Percentiles rank a stretch among this genome's conserved stretches.
These are phyloP conservation scores for Burhinus bistriatus DNA, from an alignment of 2,113 vertebrate species.

Conservation along the genomic window DNA sequence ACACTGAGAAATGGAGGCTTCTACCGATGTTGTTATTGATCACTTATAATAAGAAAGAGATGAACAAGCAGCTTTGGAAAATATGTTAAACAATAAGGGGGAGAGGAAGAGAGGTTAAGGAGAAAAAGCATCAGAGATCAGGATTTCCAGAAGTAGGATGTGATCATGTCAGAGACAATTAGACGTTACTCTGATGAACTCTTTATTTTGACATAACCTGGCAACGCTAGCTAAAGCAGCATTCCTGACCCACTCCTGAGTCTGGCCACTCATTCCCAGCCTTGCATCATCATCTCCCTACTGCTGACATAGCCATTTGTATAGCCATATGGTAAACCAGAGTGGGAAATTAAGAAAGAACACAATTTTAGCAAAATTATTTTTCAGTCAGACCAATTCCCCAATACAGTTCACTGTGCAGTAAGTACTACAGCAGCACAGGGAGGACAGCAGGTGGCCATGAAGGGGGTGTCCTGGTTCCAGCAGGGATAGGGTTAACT, in stretches of 20 bases:
- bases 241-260: conserved; percentile 1
- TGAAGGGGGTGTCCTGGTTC: background rate
- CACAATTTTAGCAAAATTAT: conserved; percentile 3
- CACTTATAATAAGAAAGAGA: background rate
- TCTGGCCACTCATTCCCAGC: background rate
- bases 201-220: background rate
- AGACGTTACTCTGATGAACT: background rate
- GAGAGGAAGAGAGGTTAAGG: background rate
- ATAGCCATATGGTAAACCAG: conserved; percentile 58
- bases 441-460: background rate
- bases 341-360: conserved; percentile 12
- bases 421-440: background rate
- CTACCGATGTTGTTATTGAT: background rate
- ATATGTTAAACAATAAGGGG: background rate
- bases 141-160: background rate
- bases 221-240: background rate
- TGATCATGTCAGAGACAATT: background rate
- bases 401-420: background rate
- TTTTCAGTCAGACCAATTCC: background rate
- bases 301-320: conserved; percentile 53
- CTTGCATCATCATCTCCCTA: conserved; percentile 50
- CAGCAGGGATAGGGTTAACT: background rate
- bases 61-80: background rate
- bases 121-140: background rate
- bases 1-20: background rate